Evolutionary conservation across 2,113 vertebrate genomes (phyloP).

Genomic region (Cynopterus brachyotis): DNA sequence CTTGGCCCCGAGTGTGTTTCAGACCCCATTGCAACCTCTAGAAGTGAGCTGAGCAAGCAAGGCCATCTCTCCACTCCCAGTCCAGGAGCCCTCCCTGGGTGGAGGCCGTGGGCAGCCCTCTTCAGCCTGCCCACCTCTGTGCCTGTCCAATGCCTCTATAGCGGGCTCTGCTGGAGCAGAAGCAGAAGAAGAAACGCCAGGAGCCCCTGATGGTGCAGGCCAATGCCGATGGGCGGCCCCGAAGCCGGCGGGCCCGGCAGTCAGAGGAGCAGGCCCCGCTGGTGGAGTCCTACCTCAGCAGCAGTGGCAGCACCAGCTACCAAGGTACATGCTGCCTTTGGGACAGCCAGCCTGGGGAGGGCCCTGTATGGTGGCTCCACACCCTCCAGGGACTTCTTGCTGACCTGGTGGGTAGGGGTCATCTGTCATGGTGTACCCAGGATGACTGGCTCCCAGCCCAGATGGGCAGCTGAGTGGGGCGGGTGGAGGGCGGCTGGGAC

Average conservation of each 20-base stretch:
- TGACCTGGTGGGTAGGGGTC: neutral
- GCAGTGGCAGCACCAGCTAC: conserved; percentile 96
- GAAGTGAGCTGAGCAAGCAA: neutral
- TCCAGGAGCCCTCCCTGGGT: neutral
- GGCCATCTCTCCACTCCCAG: neutral
- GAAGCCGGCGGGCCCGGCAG: conserved; percentile 91
- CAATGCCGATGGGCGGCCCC: conserved; percentile 92
- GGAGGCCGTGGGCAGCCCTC: neutral
- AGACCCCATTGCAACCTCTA: neutral
- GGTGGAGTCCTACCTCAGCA: conserved; percentile 97
- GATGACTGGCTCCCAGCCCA: neutral
- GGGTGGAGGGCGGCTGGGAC: accelerated
- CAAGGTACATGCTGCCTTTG: conserved; percentile 85
- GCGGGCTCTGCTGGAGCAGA: conserved; percentile 96
- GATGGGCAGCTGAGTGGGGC: neutral
- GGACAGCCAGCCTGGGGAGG: neutral
- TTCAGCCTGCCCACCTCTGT: neutral
- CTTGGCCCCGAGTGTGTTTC: neutral
- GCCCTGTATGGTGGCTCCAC: no score
- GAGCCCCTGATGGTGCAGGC: conserved; percentile 99
- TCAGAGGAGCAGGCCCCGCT: conserved; percentile 97
- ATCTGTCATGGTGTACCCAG: neutral
- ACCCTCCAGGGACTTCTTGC: neutral
- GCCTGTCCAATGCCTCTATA: conserved; percentile 66
- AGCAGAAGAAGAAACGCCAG: conserved; percentile 98